Evolutionary conservation across 2,113 vertebrate species (phyloP), one percentile per base, ranked within the genome.

Genomic region (Engystomops pustulosus): DNA sequence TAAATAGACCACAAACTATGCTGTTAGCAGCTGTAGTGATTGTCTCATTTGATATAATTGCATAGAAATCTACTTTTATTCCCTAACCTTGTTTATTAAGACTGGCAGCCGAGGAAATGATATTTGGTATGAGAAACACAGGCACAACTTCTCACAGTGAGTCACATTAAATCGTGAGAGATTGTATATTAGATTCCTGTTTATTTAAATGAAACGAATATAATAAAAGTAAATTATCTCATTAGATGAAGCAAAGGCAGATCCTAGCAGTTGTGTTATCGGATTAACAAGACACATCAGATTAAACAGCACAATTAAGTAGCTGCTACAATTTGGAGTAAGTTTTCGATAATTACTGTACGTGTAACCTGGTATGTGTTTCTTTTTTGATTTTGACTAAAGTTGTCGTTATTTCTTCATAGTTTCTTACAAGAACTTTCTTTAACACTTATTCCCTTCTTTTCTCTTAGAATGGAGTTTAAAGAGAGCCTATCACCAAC

Each of bases 191-290:
- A 75, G 81, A 75, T 83, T 83, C 41, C 55, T 75, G 81, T 86
- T 68, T 79, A 84, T 80, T 85, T 74, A 62, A 89, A 87, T 81
- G 5, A 1, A 55, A 87, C 87, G 36, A 77, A 86, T 87, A 86
- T 88, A 86, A 86, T 87, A 90, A 89, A 90, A 88, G 87, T 41
- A 83, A 83, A 84, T 88, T 60, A 83, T 77, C 86, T 88, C 60
- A 80, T 88, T 91, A 88, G 90, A 90, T 86, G 80, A 81, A 83
- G 84, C 88, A 80, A 80, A 81, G 45, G 78, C 86, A 88, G 84
- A 86, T 87, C 87, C 79, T 87, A 89, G 87, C 86, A 91, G 89
- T 86, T 89, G 87, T 55, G 55, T 88, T 89, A 88, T 90, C 85
- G 88, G 87, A 60, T 80, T 76, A 79, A 82, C 68, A 71, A 82